Conservation (phyloP, 2,797 vertebrate genomes). For the Platalea minor region DNA sequence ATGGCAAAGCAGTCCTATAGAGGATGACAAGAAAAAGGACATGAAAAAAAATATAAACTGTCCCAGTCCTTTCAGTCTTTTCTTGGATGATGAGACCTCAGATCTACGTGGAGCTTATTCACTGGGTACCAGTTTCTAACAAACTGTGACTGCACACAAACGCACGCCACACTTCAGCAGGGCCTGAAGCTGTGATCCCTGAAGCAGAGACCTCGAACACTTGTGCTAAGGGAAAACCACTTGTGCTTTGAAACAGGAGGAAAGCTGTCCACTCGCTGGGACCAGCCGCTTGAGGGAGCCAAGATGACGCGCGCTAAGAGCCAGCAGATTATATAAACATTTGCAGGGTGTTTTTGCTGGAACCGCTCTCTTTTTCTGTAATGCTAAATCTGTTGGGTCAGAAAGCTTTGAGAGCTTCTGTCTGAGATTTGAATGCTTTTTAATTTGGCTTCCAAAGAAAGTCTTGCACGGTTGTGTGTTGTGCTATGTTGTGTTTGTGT, state of each 20-base stretch:
- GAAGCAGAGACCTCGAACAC: neutral
- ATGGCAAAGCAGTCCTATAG: neutral
- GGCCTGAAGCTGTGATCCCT: neutral
- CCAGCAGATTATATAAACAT: neutral
- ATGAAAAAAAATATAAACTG: neutral
- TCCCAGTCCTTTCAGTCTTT: neutral
- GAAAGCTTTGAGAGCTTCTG: neutral
- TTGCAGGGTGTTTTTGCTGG: neutral
- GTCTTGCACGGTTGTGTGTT: neutral
- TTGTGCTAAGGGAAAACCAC: accelerated
- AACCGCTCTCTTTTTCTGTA: neutral
- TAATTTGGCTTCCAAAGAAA: neutral
- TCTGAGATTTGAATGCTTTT: neutral
- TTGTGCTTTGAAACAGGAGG: neutral
- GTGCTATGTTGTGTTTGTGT: neutral
- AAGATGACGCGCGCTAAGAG: neutral
- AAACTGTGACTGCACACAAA: neutral
- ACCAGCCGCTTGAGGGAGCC: slow-evolving; percentile 50
- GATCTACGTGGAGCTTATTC: neutral
- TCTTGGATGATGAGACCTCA: neutral
- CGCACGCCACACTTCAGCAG: accelerated
- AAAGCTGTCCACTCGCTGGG: neutral
- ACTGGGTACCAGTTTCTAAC: too few species aligned
- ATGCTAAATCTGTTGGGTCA: neutral
- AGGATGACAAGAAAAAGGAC: neutral